Percentiles rank a stretch among this genome's conserved stretches.
Conservation (phyloP, 2,888 invertebrate species). For the Dichetophora obliterata region DNA sequence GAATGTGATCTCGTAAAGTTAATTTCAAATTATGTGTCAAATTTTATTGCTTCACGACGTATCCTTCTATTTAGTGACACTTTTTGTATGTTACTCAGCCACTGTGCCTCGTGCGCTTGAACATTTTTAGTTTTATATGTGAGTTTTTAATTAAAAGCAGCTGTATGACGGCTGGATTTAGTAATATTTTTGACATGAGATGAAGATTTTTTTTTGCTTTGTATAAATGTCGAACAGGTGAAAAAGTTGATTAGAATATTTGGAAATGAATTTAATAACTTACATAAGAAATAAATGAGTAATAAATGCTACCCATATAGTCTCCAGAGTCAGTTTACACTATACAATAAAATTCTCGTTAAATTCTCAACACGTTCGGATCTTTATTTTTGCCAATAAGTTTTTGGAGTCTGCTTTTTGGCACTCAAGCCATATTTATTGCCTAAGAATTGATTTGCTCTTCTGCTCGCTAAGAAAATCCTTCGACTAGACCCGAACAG, state of each 20-base stretch:
- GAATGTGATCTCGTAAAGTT: too few species aligned
- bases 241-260: too few species aligned
- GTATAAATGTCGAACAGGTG: too few species aligned
- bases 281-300: neutral
- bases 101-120: neutral
- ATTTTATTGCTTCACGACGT: too few species aligned
- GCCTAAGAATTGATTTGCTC: constrained; percentile 19
- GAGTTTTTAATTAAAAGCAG: constrained; percentile 17
- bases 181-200: neutral
- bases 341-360: neutral
- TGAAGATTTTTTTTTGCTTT: neutral
- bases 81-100: too few species aligned
- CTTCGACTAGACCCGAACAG: neutral
- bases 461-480: neutral
- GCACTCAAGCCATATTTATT: constrained; percentile 5
- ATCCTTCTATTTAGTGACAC: too few species aligned
- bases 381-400: neutral
- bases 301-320: neutral
- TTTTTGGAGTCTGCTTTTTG: neutral
- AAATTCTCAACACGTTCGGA: neutral
- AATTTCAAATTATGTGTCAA: too few species aligned
- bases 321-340: neutral
- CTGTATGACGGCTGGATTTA: neutral
- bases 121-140: constrained; percentile 1
- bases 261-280: too few species aligned